Conservation (phyloP, 1,140 invertebrate species). For the Caenorhabditis remanei region DNA sequence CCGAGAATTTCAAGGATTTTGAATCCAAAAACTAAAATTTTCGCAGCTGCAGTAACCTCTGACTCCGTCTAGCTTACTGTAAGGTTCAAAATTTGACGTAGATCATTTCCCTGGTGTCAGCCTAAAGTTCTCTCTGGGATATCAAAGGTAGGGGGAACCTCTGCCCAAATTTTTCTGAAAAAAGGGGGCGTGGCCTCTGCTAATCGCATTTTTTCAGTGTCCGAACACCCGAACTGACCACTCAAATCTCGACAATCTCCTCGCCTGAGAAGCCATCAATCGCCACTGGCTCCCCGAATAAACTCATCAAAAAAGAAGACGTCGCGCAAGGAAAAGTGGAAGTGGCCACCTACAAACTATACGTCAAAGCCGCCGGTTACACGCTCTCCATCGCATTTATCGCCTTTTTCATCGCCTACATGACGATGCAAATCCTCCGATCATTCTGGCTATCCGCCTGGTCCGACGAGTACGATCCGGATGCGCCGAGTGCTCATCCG, state of each 20-base stretch:
- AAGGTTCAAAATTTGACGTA: too few relatives aligned
- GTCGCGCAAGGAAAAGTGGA: constrained; percentile 68
- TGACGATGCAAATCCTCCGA: constrained; percentile 60
- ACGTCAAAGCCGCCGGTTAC: constrained; percentile 66
- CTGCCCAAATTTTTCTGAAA: too few relatives aligned
- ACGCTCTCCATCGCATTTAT: constrained; percentile 66
- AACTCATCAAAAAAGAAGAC: constrained; percentile 67
- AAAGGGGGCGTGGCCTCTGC: too few relatives aligned
- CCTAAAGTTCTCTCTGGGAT: too few relatives aligned
- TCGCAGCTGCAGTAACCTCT: too few relatives aligned
- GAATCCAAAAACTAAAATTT: not conserved
- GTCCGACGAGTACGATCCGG: constrained; percentile 61
- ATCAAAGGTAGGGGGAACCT: too few relatives aligned
- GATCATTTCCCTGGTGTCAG: too few relatives aligned
- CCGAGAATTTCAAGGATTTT: not conserved
- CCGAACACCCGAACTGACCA: constrained; percentile 24
- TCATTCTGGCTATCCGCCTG: constrained; percentile 72
- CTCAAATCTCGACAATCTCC: constrained; percentile 63
- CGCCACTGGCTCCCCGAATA: constrained; percentile 8
- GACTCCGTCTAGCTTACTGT: too few relatives aligned
- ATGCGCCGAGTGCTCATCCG: constrained; percentile 40
- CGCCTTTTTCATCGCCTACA: constrained; percentile 63
- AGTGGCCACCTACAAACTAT: constrained; percentile 66
- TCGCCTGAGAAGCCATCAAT: not conserved
- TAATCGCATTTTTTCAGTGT: constrained; percentile 28